These are phyloP conservation scores for Penaeus chinensis DNA, from an alignment of 1,140 invertebrate species.

Conservation along the genomic window DNA sequence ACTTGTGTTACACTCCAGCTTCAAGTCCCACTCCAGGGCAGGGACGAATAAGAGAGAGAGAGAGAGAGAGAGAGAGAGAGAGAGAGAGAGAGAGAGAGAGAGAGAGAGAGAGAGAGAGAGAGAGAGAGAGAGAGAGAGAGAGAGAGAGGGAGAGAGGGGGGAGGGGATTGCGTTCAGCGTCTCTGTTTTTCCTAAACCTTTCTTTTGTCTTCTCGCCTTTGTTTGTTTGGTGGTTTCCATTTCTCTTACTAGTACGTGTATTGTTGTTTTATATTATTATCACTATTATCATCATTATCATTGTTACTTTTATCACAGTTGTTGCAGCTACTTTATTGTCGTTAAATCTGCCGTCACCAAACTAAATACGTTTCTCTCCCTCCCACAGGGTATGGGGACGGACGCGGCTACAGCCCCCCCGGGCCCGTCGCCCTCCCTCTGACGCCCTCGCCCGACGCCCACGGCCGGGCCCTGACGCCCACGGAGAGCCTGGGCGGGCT, in stretches of 20 bases:
- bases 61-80: neutral
- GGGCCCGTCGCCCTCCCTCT: constrained; percentile 62
- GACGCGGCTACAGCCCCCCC: constrained; percentile 62
- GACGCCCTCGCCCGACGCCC: constrained; percentile 62
- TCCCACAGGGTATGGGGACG: constrained; percentile 57
- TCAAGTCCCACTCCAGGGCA: neutral
- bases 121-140: neutral
- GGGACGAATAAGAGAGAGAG: neutral
- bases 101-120: neutral
- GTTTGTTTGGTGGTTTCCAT: neutral
- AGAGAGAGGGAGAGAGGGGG: neutral
- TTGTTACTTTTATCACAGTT: neutral
- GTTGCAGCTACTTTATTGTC: neutral
- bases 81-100: neutral
- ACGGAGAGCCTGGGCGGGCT: constrained; percentile 55
- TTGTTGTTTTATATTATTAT: neutral
- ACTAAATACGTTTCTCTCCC: neutral
- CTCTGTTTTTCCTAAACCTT: neutral
- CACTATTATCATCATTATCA: no score
- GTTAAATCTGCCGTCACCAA: neutral
- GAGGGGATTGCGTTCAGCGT: neutral
- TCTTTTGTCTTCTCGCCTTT: neutral
- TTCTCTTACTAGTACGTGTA: neutral
- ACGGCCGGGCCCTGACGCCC: constrained; percentile 60
- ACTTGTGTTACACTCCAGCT: neutral